Evolutionary conservation across 2,888 invertebrate genomes (phyloP), one percentile per base, ranked within the genome.

Genomic region (Drosophila lutescens): DNA sequence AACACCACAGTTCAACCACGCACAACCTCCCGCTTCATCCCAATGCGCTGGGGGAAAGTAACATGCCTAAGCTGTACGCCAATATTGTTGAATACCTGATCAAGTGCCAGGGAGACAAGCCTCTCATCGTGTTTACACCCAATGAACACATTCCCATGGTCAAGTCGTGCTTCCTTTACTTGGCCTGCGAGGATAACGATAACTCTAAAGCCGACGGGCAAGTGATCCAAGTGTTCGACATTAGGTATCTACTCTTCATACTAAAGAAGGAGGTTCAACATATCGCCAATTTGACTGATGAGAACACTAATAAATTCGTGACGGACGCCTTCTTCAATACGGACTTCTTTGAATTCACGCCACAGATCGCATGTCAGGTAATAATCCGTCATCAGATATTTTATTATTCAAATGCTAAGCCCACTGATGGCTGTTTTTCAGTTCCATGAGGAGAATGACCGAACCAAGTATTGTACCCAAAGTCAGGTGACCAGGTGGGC

Each of bases 21-120:
- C 94, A 94, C 79, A 89, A 92, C 60, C 86, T 94, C 46, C 91
- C 91, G 1, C 70, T 92, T 26, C 93, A 93, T 5, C 89, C 92
- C 1, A 86, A 93, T 17, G 91, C 91, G 1, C 78, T 91, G 56
- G 91, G 91, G 0, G 91, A 90, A 26, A 56, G 61, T 0, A 62
- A 90, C 51, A 76, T 91, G 44, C 83, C 70, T 3, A 84, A 87
- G 7, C 89, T 94, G 34, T 93, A 92, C 63, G 32, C 77, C 0
- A 91, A 92, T 5, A 79, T 94, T 4, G 72, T 91, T 3, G 66
- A 86, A 2, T 93, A 94, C 76, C 70, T 94, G 12, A 74, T 80
- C 1, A 47, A 26, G 1, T 68, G 63, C 15, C 51, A 63, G 1
- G 61, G 67, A 7, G 72, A 68, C 3, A 79, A 82, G 15, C 80